Base-by-base conservation (phyloP, 2,888 invertebrate genomes). In the Teleiodes luculella region DNA sequence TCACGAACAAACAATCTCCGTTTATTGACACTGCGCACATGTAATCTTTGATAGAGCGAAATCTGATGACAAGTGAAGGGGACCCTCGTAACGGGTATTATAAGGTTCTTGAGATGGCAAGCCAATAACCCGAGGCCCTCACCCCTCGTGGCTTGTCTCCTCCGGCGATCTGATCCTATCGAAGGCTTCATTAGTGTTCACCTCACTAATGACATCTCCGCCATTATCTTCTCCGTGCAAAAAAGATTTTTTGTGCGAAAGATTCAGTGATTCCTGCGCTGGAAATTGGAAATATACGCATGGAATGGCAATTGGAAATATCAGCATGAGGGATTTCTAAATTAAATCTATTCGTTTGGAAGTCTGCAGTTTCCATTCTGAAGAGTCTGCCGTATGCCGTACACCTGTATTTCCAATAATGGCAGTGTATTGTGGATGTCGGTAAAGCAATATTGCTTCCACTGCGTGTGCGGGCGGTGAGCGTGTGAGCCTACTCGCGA, bases 161-260 rank as follows among this genome's bases (percentile, higher is more conserved):
- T 63, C 60, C 64, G 67, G 67, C 66, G 70, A 81, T 82, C 75
- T 65, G 67, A 62, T 68, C 62, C 68, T 62, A 78, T 80, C 76
- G 78, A 80, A 81, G 66, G 79, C 76, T 80, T 86, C 84, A 81
- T 88, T 86, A 86, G 83, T 75, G 80, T 75, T 76, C 73, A 74
- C 72, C 76, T 73, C 76, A 71, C 79, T 86, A 84, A 86, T 86
- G 86, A 86, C 80, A 72, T 66, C 66, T 57, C 3, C 43, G 66
- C 58, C 65, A 62, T n/a, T n/a, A 16, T 41, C 33, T 20, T 10
- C 18, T 2, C 3, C 24, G 24, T 39, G 14, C n/a, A 16, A 7
- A 39, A 39, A 14, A 33, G 33, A 8, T 33, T 28, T 28, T 43
- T 43, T 41, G n/a, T n/a, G n/a, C 11, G 39, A 28, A 6, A 13